Evolutionary conservation across 2,888 invertebrate species (phyloP), one percentile per base, ranked within the genome.

Genomic region (Alsophila aescularia): DNA sequence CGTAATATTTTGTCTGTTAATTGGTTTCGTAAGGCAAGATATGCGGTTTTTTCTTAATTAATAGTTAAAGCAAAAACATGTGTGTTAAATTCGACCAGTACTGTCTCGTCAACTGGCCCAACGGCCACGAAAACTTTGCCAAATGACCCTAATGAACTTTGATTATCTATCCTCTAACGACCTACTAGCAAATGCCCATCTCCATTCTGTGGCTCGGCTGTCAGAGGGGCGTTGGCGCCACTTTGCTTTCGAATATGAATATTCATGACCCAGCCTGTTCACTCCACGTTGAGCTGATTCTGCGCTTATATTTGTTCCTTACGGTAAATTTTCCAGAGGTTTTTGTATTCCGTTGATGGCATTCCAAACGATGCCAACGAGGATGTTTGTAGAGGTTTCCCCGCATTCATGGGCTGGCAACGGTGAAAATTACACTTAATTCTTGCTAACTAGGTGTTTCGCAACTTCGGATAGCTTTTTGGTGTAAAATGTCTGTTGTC

Each of bases 291-390:
- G 10, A 24, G 44, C 45, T 45, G 14, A 16, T 24, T 14, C 24
- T 47, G 45, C 52, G 47, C 47, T 53, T 47, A 54, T 35, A 54
- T 48, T 53, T 49, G 51, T 56, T 16, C 41, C 27, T 49, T 55
- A 52, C 51, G 61, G 21, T 55, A 55, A 58, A 56, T 47, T 54
- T 53, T 53, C 44, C 58, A 43, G 51, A 40, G 57, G 42, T 57
- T 60, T 60, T 53, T 52, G 57, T 50, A 49, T 44, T 40, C 15
- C 21, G 43, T 42, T 58, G 49, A 59, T 61, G 52, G 32, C 53
- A 21, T 58, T 56, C 36, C 49, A 49, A 60, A 34, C 43, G 50
- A 52, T 29, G 39, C 44, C 43, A 50, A 52, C 52, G 47, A 52
- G 39, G 5, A 40, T 43, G 52, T 48, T 56, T 44, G 47, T 44